phyloP scores from a whole-genome alignment of 2,113 vertebrate species.

The Panthera tigris region DNA sequence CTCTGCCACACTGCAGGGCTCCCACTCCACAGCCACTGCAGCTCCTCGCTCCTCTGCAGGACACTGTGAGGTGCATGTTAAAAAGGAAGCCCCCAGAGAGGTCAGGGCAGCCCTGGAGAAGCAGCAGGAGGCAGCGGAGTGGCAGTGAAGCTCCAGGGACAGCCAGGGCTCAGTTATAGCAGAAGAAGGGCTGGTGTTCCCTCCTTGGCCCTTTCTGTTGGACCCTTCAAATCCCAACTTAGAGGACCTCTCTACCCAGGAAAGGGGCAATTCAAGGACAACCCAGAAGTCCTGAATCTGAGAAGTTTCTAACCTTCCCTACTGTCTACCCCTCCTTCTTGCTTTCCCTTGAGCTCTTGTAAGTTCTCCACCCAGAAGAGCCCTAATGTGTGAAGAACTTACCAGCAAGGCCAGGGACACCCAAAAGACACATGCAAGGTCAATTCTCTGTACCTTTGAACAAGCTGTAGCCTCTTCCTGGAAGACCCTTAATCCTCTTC shows the following conservation, averaged over 20 bases:
- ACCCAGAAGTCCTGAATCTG: not conserved
- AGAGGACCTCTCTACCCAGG: not conserved
- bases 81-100: conserved; percentile 70
- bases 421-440: conserved; percentile 2
- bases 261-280: not conserved
- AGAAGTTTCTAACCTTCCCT: not conserved
- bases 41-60: conserved; percentile 35
- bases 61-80: conserved; percentile 74
- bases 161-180: not conserved
- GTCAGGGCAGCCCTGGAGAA: conserved; percentile 59
- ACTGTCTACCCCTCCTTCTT: not conserved
- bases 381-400: not conserved
- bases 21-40: conserved; percentile 48
- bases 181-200: not conserved
- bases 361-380: not conserved
- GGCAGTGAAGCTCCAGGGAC: not conserved
- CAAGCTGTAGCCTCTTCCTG: not conserved
- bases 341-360: not conserved
- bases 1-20: conserved; percentile 61
- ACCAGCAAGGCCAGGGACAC: not conserved
- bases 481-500: not conserved
- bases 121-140: not conserved
- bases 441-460: not conserved
- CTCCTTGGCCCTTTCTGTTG: not conserved
- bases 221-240: not conserved